Percentiles rank a stretch among this genome's conserved stretches.
These are phyloP conservation scores for Phoenicopterus ruber DNA, from an alignment of 2,113 vertebrate genomes.

Conservation along the genomic window DNA sequence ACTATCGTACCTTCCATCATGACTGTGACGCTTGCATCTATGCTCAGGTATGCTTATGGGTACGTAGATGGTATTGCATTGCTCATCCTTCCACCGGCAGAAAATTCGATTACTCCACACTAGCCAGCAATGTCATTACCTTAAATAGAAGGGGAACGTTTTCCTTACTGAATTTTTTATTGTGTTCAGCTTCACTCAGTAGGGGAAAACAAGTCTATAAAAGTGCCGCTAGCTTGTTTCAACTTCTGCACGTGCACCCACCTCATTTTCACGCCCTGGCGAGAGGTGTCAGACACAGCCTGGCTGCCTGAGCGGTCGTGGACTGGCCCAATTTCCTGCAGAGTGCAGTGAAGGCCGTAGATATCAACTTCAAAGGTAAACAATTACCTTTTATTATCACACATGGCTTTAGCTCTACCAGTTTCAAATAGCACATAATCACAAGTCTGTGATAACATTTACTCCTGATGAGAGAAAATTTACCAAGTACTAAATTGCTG, in stretches of 20 bases:
- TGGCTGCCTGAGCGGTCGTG: rapidly evolving
- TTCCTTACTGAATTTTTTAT: background rate
- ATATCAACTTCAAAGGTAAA: constrained; percentile 64
- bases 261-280: background rate
- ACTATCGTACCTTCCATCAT: rapidly evolving
- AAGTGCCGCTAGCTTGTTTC: constrained; percentile 2
- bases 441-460: constrained; percentile 59
- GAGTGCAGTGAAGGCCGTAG: background rate
- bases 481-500: constrained; percentile 61
- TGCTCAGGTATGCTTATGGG: background rate
- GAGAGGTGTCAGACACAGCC: background rate
- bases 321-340: constrained; percentile 35
- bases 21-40: background rate
- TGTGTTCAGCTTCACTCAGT: background rate
- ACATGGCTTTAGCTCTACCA: constrained; percentile 50
- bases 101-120: background rate
- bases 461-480: constrained; percentile 65
- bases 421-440: constrained; percentile 66
- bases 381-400: constrained; percentile 70
- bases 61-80: rapidly evolving
- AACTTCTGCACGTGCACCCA: background rate
- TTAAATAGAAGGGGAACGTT: background rate
- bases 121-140: background rate
- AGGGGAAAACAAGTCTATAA: background rate
- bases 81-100: background rate